Conservation (phyloP, 2,888 invertebrate species). For the Drosophila formosana region DNA sequence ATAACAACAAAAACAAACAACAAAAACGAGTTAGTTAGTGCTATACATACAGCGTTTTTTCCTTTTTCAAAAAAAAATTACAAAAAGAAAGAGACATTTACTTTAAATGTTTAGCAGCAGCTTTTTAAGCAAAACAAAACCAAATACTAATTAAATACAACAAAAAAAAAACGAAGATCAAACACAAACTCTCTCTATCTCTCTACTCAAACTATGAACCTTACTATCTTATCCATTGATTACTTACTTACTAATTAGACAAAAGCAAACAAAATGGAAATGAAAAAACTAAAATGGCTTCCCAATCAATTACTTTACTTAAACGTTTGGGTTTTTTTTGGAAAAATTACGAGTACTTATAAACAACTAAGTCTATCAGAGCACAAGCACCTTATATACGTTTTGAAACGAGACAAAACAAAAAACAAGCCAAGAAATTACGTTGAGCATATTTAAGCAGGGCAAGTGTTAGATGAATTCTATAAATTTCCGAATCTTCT, state of each 20-base stretch:
- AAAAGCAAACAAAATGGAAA: conserved; percentile 39
- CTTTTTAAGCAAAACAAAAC: conserved; percentile 53
- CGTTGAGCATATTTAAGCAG: conserved; percentile 26
- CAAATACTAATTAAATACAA: conserved; percentile 22
- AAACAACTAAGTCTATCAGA: conserved; percentile 38
- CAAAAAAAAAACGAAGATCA: conserved; percentile 14
- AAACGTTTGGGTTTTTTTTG: conserved; percentile 50
- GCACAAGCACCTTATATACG: conserved; percentile 52
- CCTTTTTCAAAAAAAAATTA: conserved; percentile 56
- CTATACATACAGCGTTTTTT: conserved; percentile 68
- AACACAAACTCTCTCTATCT: conserved; percentile 47
- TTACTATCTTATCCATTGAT: conserved; percentile 58
- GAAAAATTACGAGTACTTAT: conserved; percentile 39
- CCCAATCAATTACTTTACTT: conserved; percentile 65
- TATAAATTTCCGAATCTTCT: neutral
- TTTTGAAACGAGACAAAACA: conserved; percentile 17
- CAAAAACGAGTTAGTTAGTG: conserved; percentile 72
- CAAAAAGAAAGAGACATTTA: conserved; percentile 61
- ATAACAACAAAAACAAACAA: conserved; percentile 26
- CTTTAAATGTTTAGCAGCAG: conserved; percentile 78
- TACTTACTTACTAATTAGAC: conserved; percentile 62
- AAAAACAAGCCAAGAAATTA: conserved; percentile 22
- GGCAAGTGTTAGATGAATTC: conserved; percentile 31
- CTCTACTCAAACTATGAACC: conserved; percentile 54
- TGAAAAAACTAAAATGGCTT: conserved; percentile 54